Evolutionary conservation across 2,797 vertebrate species (phyloP).

Genomic region (Morelia viridis): DNA sequence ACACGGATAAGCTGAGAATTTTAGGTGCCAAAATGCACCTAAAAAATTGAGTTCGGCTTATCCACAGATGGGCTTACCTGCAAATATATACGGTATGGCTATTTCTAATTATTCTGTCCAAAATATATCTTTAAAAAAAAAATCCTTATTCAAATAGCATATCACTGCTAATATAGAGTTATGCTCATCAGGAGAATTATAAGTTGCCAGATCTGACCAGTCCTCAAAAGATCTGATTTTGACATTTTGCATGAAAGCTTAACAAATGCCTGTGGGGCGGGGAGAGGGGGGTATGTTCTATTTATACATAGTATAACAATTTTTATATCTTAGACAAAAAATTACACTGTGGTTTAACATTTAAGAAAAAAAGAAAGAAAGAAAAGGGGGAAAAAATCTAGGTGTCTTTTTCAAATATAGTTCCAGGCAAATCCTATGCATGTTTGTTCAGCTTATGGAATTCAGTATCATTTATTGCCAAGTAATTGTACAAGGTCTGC

Average conservation of each 20-base stretch:
- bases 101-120: neutral
- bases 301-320: no score
- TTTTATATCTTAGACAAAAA: no score
- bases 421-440: neutral
- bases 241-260: neutral
- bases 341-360: neutral
- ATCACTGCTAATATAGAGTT: neutral
- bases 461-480: neutral
- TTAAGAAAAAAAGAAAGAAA: neutral
- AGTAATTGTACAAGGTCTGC: no score
- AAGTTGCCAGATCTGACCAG: neutral
- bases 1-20: no score
- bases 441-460: neutral
- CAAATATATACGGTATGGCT: no score
- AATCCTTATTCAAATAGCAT: neutral
- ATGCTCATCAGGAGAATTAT: neutral
- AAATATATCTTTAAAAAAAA: neutral
- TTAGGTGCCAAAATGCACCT: no score
- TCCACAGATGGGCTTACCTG: no score
- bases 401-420: neutral
- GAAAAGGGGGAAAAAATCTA: neutral
- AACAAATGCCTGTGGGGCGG: neutral
- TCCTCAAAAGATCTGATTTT: constrained; percentile 7
- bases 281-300: no score
- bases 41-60: no score